Evolutionary conservation across 2,888 invertebrate genomes (phyloP).

Genomic region (Lasioglossum marginatum): DNA sequence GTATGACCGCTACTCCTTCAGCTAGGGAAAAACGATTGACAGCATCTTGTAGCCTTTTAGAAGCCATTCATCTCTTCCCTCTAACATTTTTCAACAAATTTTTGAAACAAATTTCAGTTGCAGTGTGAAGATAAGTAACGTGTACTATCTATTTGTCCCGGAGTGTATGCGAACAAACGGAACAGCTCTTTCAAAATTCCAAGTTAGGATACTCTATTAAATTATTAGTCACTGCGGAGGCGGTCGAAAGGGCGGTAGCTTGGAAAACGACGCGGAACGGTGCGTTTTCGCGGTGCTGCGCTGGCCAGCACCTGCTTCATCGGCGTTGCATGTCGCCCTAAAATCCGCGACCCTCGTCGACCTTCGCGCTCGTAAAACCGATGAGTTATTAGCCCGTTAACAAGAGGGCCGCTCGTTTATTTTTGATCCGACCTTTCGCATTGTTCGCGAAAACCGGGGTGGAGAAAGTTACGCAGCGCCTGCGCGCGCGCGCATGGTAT

Average conservation of each 20-base stretch:
- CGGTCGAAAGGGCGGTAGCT: constrained; percentile 31
- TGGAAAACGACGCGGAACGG: constrained; percentile 37
- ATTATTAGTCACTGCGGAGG: not conserved
- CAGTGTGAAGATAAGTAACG: not conserved
- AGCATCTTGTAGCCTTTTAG: too few species aligned
- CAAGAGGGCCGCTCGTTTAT: constrained; percentile 66
- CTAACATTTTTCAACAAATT: too few species aligned
- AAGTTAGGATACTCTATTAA: not conserved
- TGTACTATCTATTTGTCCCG: too few species aligned
- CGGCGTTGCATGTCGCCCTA: constrained; percentile 73
- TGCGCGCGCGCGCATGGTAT: not conserved
- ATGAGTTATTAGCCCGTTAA: constrained; percentile 76
- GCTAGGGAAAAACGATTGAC: too few species aligned
- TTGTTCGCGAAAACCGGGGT: constrained; percentile 26
- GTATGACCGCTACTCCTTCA: too few species aligned
- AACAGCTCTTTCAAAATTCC: not conserved
- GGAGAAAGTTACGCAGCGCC: not conserved
- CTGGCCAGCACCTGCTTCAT: constrained; percentile 70
- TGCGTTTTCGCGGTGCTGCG: constrained; percentile 44
- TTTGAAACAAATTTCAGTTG: not conserved
- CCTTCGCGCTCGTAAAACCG: constrained; percentile 71
- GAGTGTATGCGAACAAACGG: not conserved
- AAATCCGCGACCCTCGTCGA: constrained; percentile 56
- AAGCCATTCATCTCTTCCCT: too few species aligned
- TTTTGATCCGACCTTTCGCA: constrained; percentile 53